A percentile compares a stretch with the other conserved stretches of the same genome.
These are phyloP conservation scores for Dendrophyllia cribrosa DNA, from an alignment of 64 coral and sea anemone genomes.

Conservation along the genomic window DNA sequence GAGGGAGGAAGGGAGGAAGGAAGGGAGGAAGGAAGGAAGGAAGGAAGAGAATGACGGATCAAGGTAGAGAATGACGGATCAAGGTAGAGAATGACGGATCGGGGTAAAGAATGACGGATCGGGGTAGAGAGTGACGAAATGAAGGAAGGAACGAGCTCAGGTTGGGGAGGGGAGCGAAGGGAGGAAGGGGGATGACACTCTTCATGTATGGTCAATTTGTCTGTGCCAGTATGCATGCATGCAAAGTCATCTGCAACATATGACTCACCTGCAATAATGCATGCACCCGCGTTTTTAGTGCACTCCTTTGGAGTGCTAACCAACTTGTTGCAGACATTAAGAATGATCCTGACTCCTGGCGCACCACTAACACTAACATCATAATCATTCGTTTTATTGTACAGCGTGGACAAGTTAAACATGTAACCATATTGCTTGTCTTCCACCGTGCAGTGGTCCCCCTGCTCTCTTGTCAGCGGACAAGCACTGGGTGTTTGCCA, in stretches of 20 bases:
- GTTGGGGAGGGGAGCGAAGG: too few species aligned
- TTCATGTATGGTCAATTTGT: not conserved
- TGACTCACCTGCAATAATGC: conserved; percentile 7
- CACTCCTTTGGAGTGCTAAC: not conserved
- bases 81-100: too few species aligned
- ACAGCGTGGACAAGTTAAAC: conserved; percentile 46
- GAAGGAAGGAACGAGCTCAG: not conserved
- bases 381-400: not conserved
- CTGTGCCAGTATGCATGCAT: not conserved
- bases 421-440: conserved; percentile 60
- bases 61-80: too few species aligned
- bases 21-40: too few species aligned
- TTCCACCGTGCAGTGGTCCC: conserved; percentile 35
- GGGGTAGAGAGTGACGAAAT: too few species aligned
- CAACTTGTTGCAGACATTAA: conserved; percentile 23
- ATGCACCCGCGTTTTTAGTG: conserved; percentile 1
- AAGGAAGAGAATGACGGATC: too few species aligned
- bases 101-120: too few species aligned
- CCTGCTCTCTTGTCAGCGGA: conserved; percentile 37
- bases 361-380: not conserved
- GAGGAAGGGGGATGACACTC: not conserved
- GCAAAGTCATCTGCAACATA: not conserved
- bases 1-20: too few species aligned
- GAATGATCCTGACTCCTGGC: conserved; percentile 1
- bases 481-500: conserved; percentile 86